Base-by-base conservation (phyloP, 1,140 invertebrate species). In the Drosophila watanabei region DNA sequence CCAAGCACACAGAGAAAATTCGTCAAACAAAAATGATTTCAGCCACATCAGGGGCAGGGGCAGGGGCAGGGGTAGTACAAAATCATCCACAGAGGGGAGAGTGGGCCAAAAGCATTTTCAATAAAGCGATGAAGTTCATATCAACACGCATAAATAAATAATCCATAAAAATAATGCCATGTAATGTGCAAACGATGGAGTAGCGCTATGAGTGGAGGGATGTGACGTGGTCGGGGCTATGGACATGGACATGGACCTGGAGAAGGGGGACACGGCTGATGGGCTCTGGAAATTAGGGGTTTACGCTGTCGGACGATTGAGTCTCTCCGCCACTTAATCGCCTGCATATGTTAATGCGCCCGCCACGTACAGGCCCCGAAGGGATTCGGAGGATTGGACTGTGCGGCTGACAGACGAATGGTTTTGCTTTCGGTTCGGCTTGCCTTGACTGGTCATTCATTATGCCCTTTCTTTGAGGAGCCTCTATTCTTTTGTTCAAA, bases 111-210 rank as follows among this genome's bases (percentile, higher is more conserved):
- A 43, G 68, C 46, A 48, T 73, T 89, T 72, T 80, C 80, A 88
- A 84, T 84, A 79, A 81, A 87, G 75, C 60, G 71, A 70, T 82
- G 61, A 82, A 90, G 64, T 77, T 90, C 65, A 79, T 71, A 88
- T 76, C 52, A 87, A 73, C 76, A 87, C 73, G 80, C 80, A 87
- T 89, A 89, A 88, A 89, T 88, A 88, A 88, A 89, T 89, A 89
- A 84, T 71, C 77, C 80, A 89, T 80, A 88, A 84, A 88, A 88
- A 87, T 87, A 87, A 87, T 87, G 83, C 80, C 83, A 76, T 87
- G 84, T 87, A 87, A 87, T 86, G 82, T 79, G 76, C 76, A 37
- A 54, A 63, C 76, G 46, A 79, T 71, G 48, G 60, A 78, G 54
- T 43, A 37, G 39, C 61, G 54, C 61, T 46, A 49, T 33, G 43